Evolutionary conservation across 2,888 invertebrate genomes (phyloP), one percentile per base, ranked within the genome.

Genomic region (Ophioninae sp.): DNA sequence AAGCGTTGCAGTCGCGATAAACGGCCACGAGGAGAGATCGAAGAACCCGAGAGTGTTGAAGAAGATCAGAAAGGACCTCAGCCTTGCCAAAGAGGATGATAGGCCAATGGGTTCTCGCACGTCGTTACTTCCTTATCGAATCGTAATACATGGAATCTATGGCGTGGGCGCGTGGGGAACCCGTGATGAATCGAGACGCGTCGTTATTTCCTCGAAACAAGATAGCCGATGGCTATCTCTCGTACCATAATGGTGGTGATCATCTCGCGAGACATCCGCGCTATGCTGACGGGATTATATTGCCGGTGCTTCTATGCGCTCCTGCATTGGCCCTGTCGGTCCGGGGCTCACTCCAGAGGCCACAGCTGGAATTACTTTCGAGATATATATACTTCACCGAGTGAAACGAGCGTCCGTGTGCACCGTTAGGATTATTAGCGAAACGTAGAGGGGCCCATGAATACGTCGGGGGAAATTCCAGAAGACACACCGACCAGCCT

Each of bases 51-150:
- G 44, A 22, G 71, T 51, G 77, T n/a, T 13, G n/a, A 73, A 78
- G 64, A 80, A 72, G 79, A 78, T 78, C 71, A 78, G 72, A 77
- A 67, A 68, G 68, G 76, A 68, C 63, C 65, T 73, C 81, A 64
- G 61, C 65, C 74, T 67, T 63, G 51, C 59, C 30, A 56, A 63
- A 51, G 64, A 22, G 63, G 68, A 51, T 63, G 51, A 63, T 63
- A 71, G 58, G 56, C 56, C 37, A 59, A 79, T 65, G 72, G 30
- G 44, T 74, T 84, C 81, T 82, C 75, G 82, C 82, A 82, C 85
- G 85, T 82, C 82, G 85, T 84, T 83, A 86, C 82, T 86, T 84
- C 82, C 82, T 78, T 83, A 84, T 85, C 83, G 83, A 84, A 85
- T 85, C 84, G 85, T 84, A 85, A 86, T 85, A 81, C 81, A 85